Evolutionary conservation across 1,140 invertebrate species (phyloP).

Genomic region (Belonocnema kinseyi): DNA sequence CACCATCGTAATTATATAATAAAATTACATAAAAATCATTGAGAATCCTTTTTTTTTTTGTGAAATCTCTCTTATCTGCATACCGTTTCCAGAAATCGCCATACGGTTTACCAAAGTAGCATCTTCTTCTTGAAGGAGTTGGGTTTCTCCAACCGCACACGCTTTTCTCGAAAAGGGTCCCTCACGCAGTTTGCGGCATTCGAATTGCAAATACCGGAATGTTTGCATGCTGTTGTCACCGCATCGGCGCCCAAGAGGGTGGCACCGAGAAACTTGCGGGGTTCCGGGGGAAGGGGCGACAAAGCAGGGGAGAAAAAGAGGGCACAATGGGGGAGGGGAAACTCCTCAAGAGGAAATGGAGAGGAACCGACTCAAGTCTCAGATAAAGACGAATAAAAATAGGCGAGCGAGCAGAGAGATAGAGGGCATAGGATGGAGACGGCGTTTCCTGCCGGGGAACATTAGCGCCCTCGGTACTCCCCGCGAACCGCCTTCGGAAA

Average conservation of each 20-base stretch:
- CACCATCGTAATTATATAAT: too few species aligned
- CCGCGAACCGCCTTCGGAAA: slow-evolving; percentile 34
- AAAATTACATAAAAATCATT: too few species aligned
- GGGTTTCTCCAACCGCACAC: slow-evolving; percentile 32
- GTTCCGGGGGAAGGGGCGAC: background rate
- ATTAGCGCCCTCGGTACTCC: slow-evolving; percentile 53
- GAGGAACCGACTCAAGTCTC: slow-evolving; percentile 70
- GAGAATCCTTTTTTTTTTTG: too few species aligned
- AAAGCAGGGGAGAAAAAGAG: slow-evolving; percentile 35
- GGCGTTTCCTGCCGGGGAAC: slow-evolving; percentile 72
- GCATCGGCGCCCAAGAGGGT: slow-evolving; percentile 65
- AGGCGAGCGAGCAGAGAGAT: slow-evolving; percentile 68
- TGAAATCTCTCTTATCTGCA: background rate
- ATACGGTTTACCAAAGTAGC: slow-evolving; percentile 58
- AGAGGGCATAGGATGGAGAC: slow-evolving; percentile 74
- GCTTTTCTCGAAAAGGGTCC: slow-evolving; percentile 43
- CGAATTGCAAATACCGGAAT: slow-evolving; percentile 77
- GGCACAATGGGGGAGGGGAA: slow-evolving; percentile 39
- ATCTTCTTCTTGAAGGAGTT: slow-evolving; percentile 40
- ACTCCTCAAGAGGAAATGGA: slow-evolving; percentile 70
- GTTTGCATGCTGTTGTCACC: slow-evolving; percentile 76
- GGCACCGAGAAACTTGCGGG: slow-evolving; percentile 14
- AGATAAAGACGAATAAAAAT: slow-evolving; percentile 75
- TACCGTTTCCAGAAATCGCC: slow-evolving; percentile 46
- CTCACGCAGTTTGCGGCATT: slow-evolving; percentile 69